Percentiles rank a stretch among this genome's conserved stretches.
These are phyloP conservation scores for Galerucella pusilla DNA, from an alignment of 2,888 invertebrate genomes.

Conservation along the genomic window DNA sequence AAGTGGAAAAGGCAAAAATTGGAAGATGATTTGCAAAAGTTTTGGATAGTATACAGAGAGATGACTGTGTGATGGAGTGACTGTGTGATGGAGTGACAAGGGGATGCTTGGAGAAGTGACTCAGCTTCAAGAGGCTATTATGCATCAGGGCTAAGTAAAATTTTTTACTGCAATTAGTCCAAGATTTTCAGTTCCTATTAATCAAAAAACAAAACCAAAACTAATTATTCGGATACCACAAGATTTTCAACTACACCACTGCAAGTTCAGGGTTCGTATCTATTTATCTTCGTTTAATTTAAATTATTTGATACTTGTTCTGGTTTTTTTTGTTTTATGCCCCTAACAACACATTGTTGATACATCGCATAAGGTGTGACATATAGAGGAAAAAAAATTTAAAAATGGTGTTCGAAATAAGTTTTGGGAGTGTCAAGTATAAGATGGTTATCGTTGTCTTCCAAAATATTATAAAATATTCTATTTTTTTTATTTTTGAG, in stretches of 20 bases:
- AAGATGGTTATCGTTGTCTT: not conserved
- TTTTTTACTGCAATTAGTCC: too few relatives aligned
- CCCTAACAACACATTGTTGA: constrained; percentile 18
- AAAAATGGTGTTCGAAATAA: not conserved
- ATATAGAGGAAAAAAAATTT: not conserved
- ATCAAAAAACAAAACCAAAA: too few relatives aligned
- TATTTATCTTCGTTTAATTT: constrained; percentile 30
- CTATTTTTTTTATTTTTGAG: not conserved
- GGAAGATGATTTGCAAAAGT: too few relatives aligned
- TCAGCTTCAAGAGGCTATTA: too few relatives aligned
- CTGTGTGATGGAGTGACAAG: too few relatives aligned
- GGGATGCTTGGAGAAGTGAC: too few relatives aligned
- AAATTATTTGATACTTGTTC: constrained; percentile 6
- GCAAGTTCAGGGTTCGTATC: constrained; percentile 11
- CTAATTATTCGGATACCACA: too few relatives aligned
- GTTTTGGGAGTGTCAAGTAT: not conserved
- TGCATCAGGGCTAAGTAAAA: too few relatives aligned
- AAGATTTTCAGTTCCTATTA: too few relatives aligned
- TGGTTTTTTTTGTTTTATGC: constrained; percentile 7
- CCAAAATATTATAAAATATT: not conserved
- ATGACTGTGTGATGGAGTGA: too few relatives aligned
- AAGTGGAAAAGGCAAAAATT: too few relatives aligned
- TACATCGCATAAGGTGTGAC: not conserved
- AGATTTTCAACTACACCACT: not conserved
- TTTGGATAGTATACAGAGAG: too few relatives aligned